These are phyloP conservation scores for Tyrannus savana DNA, from an alignment of 2,113 vertebrate genomes.

Conservation along the genomic window DNA sequence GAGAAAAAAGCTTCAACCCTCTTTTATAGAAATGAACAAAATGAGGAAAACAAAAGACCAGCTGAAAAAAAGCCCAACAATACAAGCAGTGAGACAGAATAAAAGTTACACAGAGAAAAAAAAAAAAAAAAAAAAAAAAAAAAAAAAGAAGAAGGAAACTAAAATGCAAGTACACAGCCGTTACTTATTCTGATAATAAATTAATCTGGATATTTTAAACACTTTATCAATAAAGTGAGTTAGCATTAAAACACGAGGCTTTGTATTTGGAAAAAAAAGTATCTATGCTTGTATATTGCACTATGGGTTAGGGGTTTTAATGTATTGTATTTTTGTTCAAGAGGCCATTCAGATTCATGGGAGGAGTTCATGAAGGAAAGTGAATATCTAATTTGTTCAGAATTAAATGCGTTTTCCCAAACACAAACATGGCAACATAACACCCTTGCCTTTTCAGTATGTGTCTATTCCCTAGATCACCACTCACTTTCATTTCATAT, in stretches of 20 bases:
- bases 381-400: not conserved
- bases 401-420: not conserved
- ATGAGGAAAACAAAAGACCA: not conserved
- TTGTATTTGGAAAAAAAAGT: not conserved
- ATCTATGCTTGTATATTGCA: not conserved
- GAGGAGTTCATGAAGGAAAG: not conserved
- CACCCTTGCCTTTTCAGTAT: not conserved
- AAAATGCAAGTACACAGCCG: not conserved
- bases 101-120: not conserved
- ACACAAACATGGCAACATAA: not conserved
- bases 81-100: not conserved
- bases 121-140: not conserved
- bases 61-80: not conserved
- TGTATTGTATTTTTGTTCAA: not conserved
- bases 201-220: not conserved
- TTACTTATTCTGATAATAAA: not conserved
- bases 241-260: not conserved
- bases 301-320: not conserved
- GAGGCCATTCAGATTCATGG: not conserved
- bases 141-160: not conserved
- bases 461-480: not conserved
- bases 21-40: not conserved
- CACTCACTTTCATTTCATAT: not conserved
- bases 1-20: not conserved
- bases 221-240: not conserved